Percentiles rank a stretch among this genome's conserved stretches.
Evolutionary conservation across 64 coral and sea anemone genomes (phyloP).

Genomic region (Platygyra sinensis): DNA sequence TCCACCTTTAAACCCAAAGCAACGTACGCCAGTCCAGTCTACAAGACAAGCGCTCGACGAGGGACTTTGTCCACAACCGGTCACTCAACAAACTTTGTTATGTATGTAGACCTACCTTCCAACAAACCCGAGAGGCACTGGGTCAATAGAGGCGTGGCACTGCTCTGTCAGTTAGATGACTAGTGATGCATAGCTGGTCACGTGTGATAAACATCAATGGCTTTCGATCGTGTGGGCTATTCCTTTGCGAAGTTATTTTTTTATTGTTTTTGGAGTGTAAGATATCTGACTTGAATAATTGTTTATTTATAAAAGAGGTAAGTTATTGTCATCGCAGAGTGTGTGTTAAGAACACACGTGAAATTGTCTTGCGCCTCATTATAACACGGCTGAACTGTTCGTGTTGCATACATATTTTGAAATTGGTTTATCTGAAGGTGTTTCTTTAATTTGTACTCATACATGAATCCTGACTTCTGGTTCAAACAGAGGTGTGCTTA

Average conservation of each 20-base stretch:
- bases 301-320: slow-evolving; percentile 13
- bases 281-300: neutral
- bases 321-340: no score
- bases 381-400: neutral
- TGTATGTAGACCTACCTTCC: slow-evolving; percentile 90
- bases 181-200: slow-evolving; percentile 7
- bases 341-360: neutral
- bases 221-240: neutral
- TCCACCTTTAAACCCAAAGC: slow-evolving; percentile 89
- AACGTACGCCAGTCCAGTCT: slow-evolving; percentile 89
- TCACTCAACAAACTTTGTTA: slow-evolving; percentile 98
- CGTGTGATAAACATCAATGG: no score
- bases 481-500: neutral
- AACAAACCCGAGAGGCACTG: slow-evolving; percentile 89
- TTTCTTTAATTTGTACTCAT: neutral
- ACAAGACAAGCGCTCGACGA: slow-evolving; percentile 95
- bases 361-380: neutral
- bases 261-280: neutral
- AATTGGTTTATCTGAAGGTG: neutral
- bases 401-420: neutral
- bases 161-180: slow-evolving; percentile 95
- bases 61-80: slow-evolving; percentile 97
- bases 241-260: neutral
- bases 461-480: neutral
- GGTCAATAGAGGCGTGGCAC: slow-evolving; percentile 96